Evolutionary conservation across 1,140 invertebrate genomes (phyloP).

Genomic region (Mesaphorura yosii): DNA sequence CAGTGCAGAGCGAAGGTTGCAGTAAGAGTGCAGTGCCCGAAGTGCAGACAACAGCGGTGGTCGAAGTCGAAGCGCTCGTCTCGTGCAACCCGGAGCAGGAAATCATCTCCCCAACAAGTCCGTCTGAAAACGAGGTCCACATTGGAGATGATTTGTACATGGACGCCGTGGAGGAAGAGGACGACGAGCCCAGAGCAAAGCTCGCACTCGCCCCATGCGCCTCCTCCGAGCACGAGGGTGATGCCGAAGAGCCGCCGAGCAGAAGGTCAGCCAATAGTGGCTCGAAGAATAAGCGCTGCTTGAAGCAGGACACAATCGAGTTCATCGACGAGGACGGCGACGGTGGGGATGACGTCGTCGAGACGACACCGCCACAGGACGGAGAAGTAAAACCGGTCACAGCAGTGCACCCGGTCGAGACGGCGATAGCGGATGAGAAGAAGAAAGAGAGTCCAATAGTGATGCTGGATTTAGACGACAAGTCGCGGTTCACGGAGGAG

Average conservation of each 20-base stretch:
- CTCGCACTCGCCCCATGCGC: neutral
- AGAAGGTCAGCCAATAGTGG: constrained; percentile 1
- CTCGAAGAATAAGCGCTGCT: neutral
- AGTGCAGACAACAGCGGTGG: neutral
- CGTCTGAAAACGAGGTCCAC: constrained; percentile 9
- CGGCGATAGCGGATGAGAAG: too few relatives aligned
- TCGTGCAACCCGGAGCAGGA: neutral
- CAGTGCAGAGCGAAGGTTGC: too few relatives aligned
- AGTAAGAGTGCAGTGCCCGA: too few relatives aligned
- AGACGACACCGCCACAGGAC: neutral
- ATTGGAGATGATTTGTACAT: constrained; percentile 12
- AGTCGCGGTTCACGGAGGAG: constrained; percentile 64
- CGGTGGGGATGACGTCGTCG: neutral
- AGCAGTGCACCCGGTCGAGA: neutral
- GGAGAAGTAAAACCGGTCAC: neutral
- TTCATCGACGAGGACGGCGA: neutral
- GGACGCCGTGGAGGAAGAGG: constrained; percentile 8
- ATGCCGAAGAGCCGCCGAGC: neutral
- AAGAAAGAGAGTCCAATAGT: too few relatives aligned
- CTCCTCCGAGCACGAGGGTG: neutral
- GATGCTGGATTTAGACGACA: constrained; percentile 64
- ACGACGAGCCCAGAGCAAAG: neutral
- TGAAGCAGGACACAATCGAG: neutral
- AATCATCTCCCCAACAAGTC: neutral
- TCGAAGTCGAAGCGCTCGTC: neutral